phyloP scores from a whole-genome alignment of 2,888 invertebrate species.

The Nemurella pictetii region DNA sequence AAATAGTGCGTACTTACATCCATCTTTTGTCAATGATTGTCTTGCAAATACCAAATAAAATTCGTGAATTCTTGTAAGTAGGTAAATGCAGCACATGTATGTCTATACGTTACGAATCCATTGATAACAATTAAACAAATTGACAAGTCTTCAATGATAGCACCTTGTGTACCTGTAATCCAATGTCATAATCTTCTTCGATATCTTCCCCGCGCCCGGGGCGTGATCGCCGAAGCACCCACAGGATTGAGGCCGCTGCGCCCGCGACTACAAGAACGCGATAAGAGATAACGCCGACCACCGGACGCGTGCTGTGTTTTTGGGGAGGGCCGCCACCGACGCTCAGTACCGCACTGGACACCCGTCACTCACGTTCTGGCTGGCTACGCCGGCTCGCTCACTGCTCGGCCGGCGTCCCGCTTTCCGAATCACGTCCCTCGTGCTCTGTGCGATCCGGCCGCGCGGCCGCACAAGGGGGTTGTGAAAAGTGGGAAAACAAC shows the following conservation, averaged over 20 bases:
- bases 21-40: neutral
- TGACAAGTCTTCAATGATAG: neutral
- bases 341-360: neutral
- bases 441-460: neutral
- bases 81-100: neutral
- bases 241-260: slow-evolving; percentile 29
- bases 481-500: neutral
- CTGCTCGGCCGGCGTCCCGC: neutral
- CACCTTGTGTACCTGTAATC: slow-evolving; percentile 8
- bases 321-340: no score
- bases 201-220: slow-evolving; percentile 32
- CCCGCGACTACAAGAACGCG: no score
- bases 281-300: neutral
- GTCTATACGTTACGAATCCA: neutral
- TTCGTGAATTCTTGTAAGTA: neutral
- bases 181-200: slow-evolving; percentile 27
- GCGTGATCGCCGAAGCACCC: slow-evolving; percentile 33
- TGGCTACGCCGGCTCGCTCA: no score
- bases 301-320: neutral
- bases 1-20: neutral
- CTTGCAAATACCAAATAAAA: neutral
- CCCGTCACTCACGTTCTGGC: neutral
- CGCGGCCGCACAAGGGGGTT: neutral
- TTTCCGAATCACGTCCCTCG: neutral
- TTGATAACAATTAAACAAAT: neutral